Percentiles rank a stretch among this genome's conserved stretches.
These are phyloP conservation scores for Atta colombica DNA, from an alignment of 1,140 invertebrate species.

Conservation along the genomic window DNA sequence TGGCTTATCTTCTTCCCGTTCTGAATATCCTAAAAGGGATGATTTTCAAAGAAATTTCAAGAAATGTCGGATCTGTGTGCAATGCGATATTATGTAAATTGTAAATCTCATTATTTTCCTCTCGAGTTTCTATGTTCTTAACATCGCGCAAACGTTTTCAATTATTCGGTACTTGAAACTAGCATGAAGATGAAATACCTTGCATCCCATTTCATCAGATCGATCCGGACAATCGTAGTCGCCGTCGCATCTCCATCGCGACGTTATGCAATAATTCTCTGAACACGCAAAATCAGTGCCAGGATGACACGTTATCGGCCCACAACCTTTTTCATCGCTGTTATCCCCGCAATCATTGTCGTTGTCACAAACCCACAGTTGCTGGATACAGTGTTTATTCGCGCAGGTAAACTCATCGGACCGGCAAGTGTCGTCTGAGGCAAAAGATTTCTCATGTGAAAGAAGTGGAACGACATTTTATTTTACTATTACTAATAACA, in stretches of 20 bases:
- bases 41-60: neutral
- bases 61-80: neutral
- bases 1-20: conserved; percentile 81
- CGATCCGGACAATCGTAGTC: conserved; percentile 94
- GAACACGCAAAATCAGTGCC: conserved; percentile 91
- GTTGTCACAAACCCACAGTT: conserved; percentile 95
- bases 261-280: conserved; percentile 89
- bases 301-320: conserved; percentile 89
- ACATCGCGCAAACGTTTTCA: neutral
- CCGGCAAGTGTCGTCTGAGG: conserved; percentile 93
- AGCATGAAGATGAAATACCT: conserved; percentile 43
- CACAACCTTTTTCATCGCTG: conserved; percentile 93
- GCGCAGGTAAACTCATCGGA: conserved; percentile 96
- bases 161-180: neutral
- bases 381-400: conserved; percentile 95
- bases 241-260: conserved; percentile 94
- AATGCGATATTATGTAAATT: neutral
- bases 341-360: conserved; percentile 95
- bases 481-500: conserved; percentile 7
- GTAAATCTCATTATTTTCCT: neutral
- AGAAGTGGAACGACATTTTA: conserved; percentile 24
- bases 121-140: conserved; percentile 10
- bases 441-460: conserved; percentile 47
- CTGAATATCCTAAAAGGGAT: conserved; percentile 28
- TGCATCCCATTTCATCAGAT: conserved; percentile 92